phyloP scores from a whole-genome alignment of 1,140 invertebrate species.

The Drosophila ananassae region DNA sequence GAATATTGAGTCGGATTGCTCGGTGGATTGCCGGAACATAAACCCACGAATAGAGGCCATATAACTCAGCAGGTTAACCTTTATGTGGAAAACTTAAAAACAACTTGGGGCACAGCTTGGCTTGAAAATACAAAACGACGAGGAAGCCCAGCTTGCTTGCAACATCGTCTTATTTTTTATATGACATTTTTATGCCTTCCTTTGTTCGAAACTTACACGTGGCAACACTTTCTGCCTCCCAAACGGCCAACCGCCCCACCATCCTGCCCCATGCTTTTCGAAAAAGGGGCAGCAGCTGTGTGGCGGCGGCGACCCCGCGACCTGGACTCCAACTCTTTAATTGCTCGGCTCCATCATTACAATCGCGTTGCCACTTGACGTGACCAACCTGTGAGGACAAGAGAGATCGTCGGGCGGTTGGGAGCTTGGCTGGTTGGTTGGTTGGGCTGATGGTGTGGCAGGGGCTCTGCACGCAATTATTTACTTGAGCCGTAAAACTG shows the following conservation, averaged over 20 bases:
- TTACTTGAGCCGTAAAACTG: slow-evolving; percentile 82
- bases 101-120: slow-evolving; percentile 31
- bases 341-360: slow-evolving; percentile 78
- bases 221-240: slow-evolving; percentile 8
- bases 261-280: neutral
- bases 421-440: no score
- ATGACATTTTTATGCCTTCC: slow-evolving; percentile 71
- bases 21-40: slow-evolving; percentile 38
- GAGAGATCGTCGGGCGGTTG: neutral
- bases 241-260: neutral
- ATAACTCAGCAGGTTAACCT: slow-evolving; percentile 62
- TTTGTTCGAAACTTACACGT: slow-evolving; percentile 67
- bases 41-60: slow-evolving; percentile 49
- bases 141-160: slow-evolving; percentile 47
- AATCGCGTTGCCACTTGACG: slow-evolving; percentile 62
- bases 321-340: slow-evolving; percentile 63
- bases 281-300: slow-evolving; percentile 40
- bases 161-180: slow-evolving; percentile 62
- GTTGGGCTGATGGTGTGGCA: neutral
- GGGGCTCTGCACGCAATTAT: slow-evolving; percentile 68
- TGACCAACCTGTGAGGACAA: slow-evolving; percentile 29
- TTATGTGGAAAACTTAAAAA: slow-evolving; percentile 64
- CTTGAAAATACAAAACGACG: slow-evolving; percentile 5
- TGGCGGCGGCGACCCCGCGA: slow-evolving; percentile 30
- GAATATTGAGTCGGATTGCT: slow-evolving; percentile 50